Base-by-base conservation (phyloP, 1,140 invertebrate genomes). In the Drosophila athabasca region DNA sequence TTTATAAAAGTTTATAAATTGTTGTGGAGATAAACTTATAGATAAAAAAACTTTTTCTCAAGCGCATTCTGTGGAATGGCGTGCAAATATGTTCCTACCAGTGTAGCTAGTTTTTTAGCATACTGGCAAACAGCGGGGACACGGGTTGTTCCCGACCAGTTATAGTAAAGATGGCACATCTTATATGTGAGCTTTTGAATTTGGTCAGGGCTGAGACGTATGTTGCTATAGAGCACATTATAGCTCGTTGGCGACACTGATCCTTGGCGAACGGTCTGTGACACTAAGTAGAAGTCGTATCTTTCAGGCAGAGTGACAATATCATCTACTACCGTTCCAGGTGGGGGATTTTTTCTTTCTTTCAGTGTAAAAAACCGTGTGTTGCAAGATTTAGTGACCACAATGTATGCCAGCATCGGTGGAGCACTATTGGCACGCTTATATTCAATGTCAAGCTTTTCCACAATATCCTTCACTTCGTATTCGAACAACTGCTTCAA, bases 111-210 rank as follows among this genome's bases (percentile, higher is more conserved):
- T 85, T 97, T 97, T 75, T 98, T 97, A 6, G 97, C 96, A 80
- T 96, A 97, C 85, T 97, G 96, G 69, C 96, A 97, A 0, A 96
- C 96, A 1, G 97, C 96, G 2, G 97, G 97, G 2, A 98, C 97
- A 17, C 95, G 92, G 0, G 97, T 94, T 0, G 96, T 97, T 3
- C 96, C 96, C 19, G 92, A 92, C 95, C 96, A 97, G 91, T 98
- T 98, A 83, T 94, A 98, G 79, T 98, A 98, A 90, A 97, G 92
- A 82, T 97, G 96, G 0, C 94, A 95, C 79, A 97, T 91, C 90
- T 97, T 97, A 81, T 96, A 98, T 0, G 96, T 94, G 0, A 98
- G 73, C 11, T 94, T 88, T 88, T 98, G 97, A 7, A 97, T 90
- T 49, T 94, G 92, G 62, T 96, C 95, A 0, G 95, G 93, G n/a